Evolutionary conservation across 2,888 invertebrate species (phyloP), one percentile per base, ranked within the genome.

Genomic region (Calliopum simillimum): DNA sequence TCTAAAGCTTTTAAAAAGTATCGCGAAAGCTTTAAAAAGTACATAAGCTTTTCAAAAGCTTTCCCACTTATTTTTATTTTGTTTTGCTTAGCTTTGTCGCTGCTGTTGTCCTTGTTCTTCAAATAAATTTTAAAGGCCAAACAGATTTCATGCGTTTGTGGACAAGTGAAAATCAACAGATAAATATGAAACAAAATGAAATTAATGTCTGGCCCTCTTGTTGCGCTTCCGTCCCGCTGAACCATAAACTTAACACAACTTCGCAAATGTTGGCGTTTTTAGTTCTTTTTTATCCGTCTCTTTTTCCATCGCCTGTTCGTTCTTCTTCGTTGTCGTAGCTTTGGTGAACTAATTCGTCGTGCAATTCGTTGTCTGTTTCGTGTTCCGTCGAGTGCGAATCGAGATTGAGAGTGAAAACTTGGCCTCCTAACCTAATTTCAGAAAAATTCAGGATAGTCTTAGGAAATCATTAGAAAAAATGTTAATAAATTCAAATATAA

Each of bases 71-170:
- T 63, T 14, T 70, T 72, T 67, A 43, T 69, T 56, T 62, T 43
- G 23, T 56, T 14, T n/a, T 69, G 33, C 3, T 33, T 53, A 58
- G 41, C 16, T 49, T 53, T 59, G 69, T 21, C 53, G 56, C 69
- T 81, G 83, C 85, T 79, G 85, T 84, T 79, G 85, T 84, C 84
- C 84, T 84, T 84, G 84, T 84, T 83, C 84, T 82, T 84, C 84
- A 84, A 84, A 81, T 80, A 79, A 74, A 72, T 77, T 81, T 79
- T 84, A 81, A 82, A 81, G 84, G 84, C 85, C 84, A 84, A 82
- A 76, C 78, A 71, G 71, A 69, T 71, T 66, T 43, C 69, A 63
- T 68, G 56, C 68, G 58, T 44, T 44, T 55, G 44, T n/a, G 44
- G 44, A 44, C 49, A 49, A 16, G 13, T 6, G 14, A 49, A 49